phyloP scores from a whole-genome alignment of 2,797 vertebrate species.

The Amphiprion clarkii region DNA sequence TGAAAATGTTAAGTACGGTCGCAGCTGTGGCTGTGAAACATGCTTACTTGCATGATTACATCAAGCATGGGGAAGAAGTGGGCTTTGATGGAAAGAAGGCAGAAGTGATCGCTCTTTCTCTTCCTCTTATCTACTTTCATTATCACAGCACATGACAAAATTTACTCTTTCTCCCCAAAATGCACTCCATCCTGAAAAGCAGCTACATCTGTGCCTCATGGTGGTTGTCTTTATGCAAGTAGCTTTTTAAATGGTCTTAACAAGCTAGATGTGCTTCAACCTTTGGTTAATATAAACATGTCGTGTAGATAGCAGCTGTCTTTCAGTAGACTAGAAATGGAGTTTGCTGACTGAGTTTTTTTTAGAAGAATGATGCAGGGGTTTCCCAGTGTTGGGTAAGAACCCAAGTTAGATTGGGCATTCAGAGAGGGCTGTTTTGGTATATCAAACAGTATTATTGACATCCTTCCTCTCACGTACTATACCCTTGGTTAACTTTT shows the following conservation, averaged over 20 bases:
- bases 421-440: slow-evolving; percentile 1
- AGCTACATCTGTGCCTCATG: neutral
- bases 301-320: neutral
- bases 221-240: neutral
- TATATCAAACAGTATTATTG: neutral
- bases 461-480: neutral
- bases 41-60: slow-evolving; percentile 44
- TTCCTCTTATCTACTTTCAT: slow-evolving; percentile 65
- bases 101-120: slow-evolving; percentile 59
- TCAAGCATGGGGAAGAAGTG: slow-evolving; percentile 37
- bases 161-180: slow-evolving; percentile 24
- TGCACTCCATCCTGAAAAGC: neutral
- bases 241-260: neutral
- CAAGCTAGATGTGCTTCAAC: neutral
- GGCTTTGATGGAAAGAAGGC: slow-evolving; percentile 50
- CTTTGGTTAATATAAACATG: slow-evolving; percentile 1
- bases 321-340: neutral
- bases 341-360: slow-evolving; percentile 1
- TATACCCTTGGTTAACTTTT: neutral
- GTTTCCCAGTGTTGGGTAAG: slow-evolving; percentile 9
- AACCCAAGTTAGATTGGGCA: neutral
- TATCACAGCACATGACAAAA: slow-evolving; percentile 30
- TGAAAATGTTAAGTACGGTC: slow-evolving; percentile 11
- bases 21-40: slow-evolving; percentile 53
- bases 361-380: slow-evolving; percentile 3